These are phyloP conservation scores for Microplitis manilae DNA, from an alignment of 2,888 invertebrate species.

Conservation along the genomic window DNA sequence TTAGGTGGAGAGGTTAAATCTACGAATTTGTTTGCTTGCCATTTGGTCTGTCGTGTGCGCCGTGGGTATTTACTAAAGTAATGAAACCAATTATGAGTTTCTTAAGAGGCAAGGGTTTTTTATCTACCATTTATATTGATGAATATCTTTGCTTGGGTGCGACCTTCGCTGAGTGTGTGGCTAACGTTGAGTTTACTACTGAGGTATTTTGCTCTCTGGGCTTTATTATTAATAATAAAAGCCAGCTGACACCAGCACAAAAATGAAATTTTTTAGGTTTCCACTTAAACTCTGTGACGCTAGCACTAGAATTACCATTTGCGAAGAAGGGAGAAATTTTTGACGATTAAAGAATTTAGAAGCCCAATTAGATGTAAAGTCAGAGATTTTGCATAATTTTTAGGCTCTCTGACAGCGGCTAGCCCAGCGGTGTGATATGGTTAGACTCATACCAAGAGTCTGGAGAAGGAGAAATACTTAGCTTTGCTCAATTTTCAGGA, in stretches of 20 bases:
- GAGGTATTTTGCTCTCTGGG: background rate
- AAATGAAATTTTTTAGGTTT: slow-evolving; percentile 21
- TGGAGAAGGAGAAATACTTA: slow-evolving; percentile 43
- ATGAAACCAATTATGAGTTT: slow-evolving; percentile 36
- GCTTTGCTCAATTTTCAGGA: background rate
- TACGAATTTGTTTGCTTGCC: slow-evolving; percentile 42
- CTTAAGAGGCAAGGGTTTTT: slow-evolving; percentile 17
- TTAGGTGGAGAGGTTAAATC: slow-evolving; percentile 33
- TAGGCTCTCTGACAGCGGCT: slow-evolving; percentile 48
- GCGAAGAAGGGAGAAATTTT: slow-evolving; percentile 27
- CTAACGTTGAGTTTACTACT: slow-evolving; percentile 22
- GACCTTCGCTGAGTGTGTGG: slow-evolving; percentile 21
- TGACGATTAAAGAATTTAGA: background rate
- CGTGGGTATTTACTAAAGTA: slow-evolving; percentile 43
- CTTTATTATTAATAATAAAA: slow-evolving; percentile 36
- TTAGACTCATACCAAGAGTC: slow-evolving; percentile 46
- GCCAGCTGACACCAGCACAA: background rate
- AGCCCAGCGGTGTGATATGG: slow-evolving; percentile 54
- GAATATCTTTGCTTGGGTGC: slow-evolving; percentile 39
- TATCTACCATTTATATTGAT: slow-evolving; percentile 29
- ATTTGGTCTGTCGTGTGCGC: slow-evolving; percentile 37
- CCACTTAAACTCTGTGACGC: slow-evolving; percentile 28
- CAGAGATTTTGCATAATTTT: slow-evolving; percentile 47
- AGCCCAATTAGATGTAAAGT: slow-evolving; percentile 41
- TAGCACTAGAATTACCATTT: slow-evolving; percentile 32